Evolutionary conservation across 2,113 vertebrate genomes (phyloP), one percentile per base, ranked within the genome.

Genomic region (Pseudopodoces humilis): DNA sequence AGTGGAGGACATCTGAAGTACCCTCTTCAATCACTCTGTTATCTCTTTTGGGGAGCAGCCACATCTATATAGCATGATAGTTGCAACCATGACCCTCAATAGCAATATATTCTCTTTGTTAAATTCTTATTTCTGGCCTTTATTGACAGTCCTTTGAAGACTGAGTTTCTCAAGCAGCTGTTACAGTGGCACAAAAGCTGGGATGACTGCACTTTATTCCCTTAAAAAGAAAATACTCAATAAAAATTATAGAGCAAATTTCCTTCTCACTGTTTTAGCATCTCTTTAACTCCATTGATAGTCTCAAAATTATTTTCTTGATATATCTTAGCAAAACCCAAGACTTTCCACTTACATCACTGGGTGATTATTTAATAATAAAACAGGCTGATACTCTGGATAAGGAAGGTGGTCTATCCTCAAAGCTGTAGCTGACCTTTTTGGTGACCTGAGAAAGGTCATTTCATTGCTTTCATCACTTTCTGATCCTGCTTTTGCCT

Each of bases 81-180:
- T 3, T 87, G 69, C 63, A 89, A 49, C n/a, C 80, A 50, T 23
- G 56, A 82, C 86, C 68, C 77, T 88, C 74, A 76, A 49, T 4
- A 93, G 60, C 83, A 96, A 92, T 94, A 85, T 67, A 77, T 77
- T 78, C 14, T 83, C 52, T 86, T 55, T 56, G 89, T 86, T 95
- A 85, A 91, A 84, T 94, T 94, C 70, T 85, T 79, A 75, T 87
- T 95, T 92, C 88, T 92, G 82, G 60, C 44, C 52, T 77, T 77
- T 72, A 24, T 31, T 62, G 63, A 6, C 65, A 91, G 55, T 65
- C 12, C 83, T 90, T 78, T 55, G 64, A 74, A 96, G 70, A 75
- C 23, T 1, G 49, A 62, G 49, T 83, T 90, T 90, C 87, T 90
- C 67, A 78, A 83, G 50, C 20, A 85, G 77, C 35, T 89, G 70